Percentiles rank a stretch among this genome's conserved stretches.
Conservation (phyloP, 2,888 invertebrate species). For the Rosalia funebris region DNA sequence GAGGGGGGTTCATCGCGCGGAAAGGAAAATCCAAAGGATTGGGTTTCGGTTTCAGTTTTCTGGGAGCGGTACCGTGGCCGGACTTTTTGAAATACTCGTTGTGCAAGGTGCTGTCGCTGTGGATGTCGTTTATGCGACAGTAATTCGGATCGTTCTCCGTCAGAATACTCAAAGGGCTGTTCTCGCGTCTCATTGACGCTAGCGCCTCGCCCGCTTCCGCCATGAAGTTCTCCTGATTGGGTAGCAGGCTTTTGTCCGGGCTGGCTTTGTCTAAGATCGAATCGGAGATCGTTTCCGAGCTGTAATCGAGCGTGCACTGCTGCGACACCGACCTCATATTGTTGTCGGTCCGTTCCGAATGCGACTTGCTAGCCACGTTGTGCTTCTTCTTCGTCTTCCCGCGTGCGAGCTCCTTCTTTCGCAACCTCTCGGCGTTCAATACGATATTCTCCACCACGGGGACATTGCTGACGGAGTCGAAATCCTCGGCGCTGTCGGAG, state of each 20-base stretch:
- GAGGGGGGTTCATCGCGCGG: conserved; percentile 55
- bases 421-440: conserved; percentile 53
- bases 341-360: conserved; percentile 46
- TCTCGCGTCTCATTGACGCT: conserved; percentile 43
- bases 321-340: conserved; percentile 75
- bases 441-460: conserved; percentile 57
- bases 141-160: conserved; percentile 39
- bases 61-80: conserved; percentile 8
- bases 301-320: conserved; percentile 76
- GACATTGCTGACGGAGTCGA: conserved; percentile 58
- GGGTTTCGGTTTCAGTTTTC: conserved; percentile 16
- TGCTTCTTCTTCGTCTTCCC: conserved; percentile 52
- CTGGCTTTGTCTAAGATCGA: conserved; percentile 53
- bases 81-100: conserved; percentile 24
- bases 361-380: conserved; percentile 25
- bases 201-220: conserved; percentile 29
- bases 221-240: conserved; percentile 45
- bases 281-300: conserved; percentile 66
- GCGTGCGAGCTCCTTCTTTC: conserved; percentile 50
- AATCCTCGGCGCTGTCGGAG: conserved; percentile 72
- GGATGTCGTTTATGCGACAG: conserved; percentile 38
- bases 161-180: conserved; percentile 45
- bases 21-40: conserved; percentile 42
- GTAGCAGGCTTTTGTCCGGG: conserved; percentile 59
- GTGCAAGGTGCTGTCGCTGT: conserved; percentile 27